Percentiles rank a stretch among this genome's conserved stretches.
Evolutionary conservation across 2,797 vertebrate genomes (phyloP).

Genomic region (Typhlichthys subterraneus): DNA sequence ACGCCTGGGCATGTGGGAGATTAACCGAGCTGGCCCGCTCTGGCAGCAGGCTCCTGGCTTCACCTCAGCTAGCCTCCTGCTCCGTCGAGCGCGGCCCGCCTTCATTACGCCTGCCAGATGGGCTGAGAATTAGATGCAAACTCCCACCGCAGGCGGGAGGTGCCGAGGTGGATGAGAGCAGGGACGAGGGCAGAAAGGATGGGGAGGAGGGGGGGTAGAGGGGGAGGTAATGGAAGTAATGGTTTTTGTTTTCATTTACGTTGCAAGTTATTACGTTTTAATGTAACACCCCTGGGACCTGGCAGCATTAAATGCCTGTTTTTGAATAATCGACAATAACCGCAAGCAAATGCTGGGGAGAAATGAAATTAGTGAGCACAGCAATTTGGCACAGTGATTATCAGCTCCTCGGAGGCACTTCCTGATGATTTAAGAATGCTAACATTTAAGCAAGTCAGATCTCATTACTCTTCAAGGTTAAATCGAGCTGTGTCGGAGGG

Average conservation of each 20-base stretch:
- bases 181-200: conserved; percentile 51
- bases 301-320: conserved; percentile 84
- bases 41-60: conserved; percentile 71
- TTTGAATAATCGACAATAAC: conserved; percentile 87
- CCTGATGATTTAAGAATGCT: conserved; percentile 83
- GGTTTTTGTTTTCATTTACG: conserved; percentile 86
- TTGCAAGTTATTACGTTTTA: conserved; percentile 84
- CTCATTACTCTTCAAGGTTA: conserved; percentile 87
- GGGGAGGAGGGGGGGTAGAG: conserved; percentile 46
- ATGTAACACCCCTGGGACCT: conserved; percentile 80
- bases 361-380: conserved; percentile 82
- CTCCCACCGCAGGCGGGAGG: conserved; percentile 70
- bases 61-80: conserved; percentile 74
- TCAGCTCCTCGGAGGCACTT: conserved; percentile 79
- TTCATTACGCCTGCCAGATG: conserved; percentile 83
- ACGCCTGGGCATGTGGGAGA: conserved; percentile 72
- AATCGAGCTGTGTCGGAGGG: conserved; percentile 72
- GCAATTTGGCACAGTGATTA: conserved; percentile 85
- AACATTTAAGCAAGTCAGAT: conserved; percentile 85
- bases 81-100: conserved; percentile 66
- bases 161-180: conserved; percentile 28
- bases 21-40: conserved; percentile 75
- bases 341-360: conserved; percentile 82
- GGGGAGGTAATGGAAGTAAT: conserved; percentile 57
- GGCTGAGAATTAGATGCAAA: conserved; percentile 81